Percentiles rank a stretch among this genome's conserved stretches.
phyloP scores from a whole-genome alignment of 92 coral and sea anemone genomes.

The Porites divaricata region DNA sequence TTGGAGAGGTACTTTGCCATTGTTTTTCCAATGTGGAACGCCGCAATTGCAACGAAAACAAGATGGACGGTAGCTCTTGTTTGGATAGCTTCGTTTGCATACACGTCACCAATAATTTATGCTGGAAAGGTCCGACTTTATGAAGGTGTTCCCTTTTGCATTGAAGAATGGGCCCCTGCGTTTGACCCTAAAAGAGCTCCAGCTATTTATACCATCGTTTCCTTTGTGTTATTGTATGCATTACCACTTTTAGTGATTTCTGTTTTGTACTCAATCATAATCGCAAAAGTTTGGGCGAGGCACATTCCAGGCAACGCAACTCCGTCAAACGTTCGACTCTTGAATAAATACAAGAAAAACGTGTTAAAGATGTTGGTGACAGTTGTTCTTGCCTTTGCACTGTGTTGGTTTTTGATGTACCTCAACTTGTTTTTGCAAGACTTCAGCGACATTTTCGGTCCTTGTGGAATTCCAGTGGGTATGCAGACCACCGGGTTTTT shows the following conservation, averaged over 20 bases:
- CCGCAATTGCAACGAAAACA: constrained; percentile 31
- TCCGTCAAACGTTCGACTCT: constrained; percentile 29
- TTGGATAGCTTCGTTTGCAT: constrained; percentile 33
- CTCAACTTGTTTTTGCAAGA: constrained; percentile 35
- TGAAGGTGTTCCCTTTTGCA: constrained; percentile 25
- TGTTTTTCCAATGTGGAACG: constrained; percentile 61
- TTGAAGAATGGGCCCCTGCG: constrained; percentile 55
- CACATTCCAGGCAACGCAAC: constrained; percentile 41
- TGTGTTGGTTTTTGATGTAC: constrained; percentile 65
- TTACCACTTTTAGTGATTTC: constrained; percentile 42
- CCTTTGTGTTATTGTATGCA: constrained; percentile 55
- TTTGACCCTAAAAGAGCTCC: constrained; percentile 33
- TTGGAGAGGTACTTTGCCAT: constrained; percentile 71
- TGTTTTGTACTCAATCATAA: constrained; percentile 32
- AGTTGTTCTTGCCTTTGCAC: constrained; percentile 57
- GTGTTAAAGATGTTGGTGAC: constrained; percentile 72
- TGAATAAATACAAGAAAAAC: constrained; percentile 57
- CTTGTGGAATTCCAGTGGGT: constrained; percentile 42
- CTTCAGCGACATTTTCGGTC: constrained; percentile 25
- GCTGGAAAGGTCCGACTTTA: constrained; percentile 20
- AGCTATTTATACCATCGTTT: constrained; percentile 36
- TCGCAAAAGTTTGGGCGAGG: constrained; percentile 28
- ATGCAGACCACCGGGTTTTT: constrained; percentile 39
- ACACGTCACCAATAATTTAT: constrained; percentile 44
- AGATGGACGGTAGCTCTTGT: constrained; percentile 39